Evolutionary conservation across 2,888 invertebrate species (phyloP).

Genomic region (Plemyria rubiginata): DNA sequence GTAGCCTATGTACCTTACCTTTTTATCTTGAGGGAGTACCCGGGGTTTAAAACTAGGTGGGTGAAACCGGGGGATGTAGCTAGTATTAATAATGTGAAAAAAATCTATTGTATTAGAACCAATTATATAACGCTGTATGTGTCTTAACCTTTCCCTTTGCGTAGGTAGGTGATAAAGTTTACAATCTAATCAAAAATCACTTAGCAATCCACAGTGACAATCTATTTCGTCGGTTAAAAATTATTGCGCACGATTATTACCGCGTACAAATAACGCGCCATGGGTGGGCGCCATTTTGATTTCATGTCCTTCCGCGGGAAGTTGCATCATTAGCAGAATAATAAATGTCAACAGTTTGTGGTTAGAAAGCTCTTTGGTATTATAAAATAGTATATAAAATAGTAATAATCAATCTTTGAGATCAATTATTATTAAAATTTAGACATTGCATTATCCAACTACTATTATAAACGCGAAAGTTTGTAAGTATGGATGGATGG

Average conservation of each 20-base stretch:
- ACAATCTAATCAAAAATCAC: slow-evolving; percentile 1
- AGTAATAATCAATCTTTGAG: slow-evolving; percentile 18
- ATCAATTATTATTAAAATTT: background rate
- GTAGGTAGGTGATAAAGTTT: background rate
- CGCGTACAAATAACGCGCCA: slow-evolving; percentile 66
- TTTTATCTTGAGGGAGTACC: no score
- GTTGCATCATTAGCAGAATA: slow-evolving; percentile 52
- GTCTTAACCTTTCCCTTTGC: no score
- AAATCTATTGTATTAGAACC: no score
- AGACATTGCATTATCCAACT: no score
- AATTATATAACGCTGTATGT: no score
- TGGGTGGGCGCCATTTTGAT: slow-evolving; percentile 77
- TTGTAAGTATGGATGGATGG: no score
- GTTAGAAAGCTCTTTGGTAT: slow-evolving; percentile 18
- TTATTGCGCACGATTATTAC: slow-evolving; percentile 54
- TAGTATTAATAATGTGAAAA: no score
- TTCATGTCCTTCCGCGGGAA: slow-evolving; percentile 60
- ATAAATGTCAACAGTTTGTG: slow-evolving; percentile 38
- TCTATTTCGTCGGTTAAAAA: slow-evolving; percentile 33
- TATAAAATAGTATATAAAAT: no score
- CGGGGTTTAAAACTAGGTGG: no score
- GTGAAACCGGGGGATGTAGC: no score
- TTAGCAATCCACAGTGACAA: background rate
- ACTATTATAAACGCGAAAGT: no score
- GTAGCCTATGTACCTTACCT: no score